Evolutionary conservation across 1,140 invertebrate genomes (phyloP), one percentile per base, ranked within the genome.

Genomic region (Drosophila tsacasi): DNA sequence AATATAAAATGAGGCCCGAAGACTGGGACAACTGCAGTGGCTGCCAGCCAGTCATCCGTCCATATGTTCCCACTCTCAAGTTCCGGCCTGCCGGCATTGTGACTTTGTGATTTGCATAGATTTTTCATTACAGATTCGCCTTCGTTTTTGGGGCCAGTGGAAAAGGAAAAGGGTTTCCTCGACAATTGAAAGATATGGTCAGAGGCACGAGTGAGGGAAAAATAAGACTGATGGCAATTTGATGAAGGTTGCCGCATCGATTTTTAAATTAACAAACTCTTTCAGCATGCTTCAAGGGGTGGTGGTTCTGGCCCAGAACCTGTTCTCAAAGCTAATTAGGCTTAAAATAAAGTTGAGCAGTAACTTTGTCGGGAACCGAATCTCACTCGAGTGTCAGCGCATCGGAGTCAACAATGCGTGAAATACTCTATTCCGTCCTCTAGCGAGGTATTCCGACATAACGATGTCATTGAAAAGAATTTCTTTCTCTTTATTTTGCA

Each of bases 81-180:
- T 47, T 66, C 15, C 52, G 59, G 76, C 69, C 58, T 63, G 44
- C 49, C 64, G 17, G 30, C 37, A 40, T 57, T 57, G 35, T 57
- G 54, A 57, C 35, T 61, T 76, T 79, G 68, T 82, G 83, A 85
- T 85, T 85, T 85, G 83, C 83, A 85, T 85, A 85, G 83, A 85
- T 85, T 85, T 85, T 85, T 85, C 83, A 85, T 85, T 85, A 85
- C 66, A 85, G 83, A 85, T 85, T 85, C 67, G 74, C 54, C 44
- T 35, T 58, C 19, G 39, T 8, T 65, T 74, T 69, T 54, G 69
- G 72, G 54, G 46, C 30, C 58, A 50, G 19, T 37, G 21, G 54
- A 25, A 81, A 78, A 46, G 30, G 5, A 68, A 65, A 74, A 59
- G 71, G 67, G 68, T 73, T 73, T 39, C 13, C 44, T 59, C 44